Evolutionary conservation across 2,888 invertebrate species (phyloP), one percentile per base, ranked within the genome.

Genomic region (Timema podura): DNA sequence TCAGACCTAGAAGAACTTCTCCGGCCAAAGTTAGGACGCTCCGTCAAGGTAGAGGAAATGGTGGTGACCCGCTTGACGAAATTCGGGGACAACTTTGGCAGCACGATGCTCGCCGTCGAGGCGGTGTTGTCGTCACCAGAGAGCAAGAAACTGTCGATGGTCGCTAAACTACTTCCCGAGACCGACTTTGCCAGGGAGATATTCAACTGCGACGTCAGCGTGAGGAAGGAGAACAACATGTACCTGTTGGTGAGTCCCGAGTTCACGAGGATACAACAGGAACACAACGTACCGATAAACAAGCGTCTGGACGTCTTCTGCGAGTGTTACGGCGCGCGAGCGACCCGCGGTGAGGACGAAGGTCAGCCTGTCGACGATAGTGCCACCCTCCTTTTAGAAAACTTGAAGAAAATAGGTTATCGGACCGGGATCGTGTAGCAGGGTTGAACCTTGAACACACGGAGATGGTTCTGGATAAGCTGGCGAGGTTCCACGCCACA

Each of bases 401-500:
- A 88, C 77, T 75, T 88, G 5, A 85, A 85, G 72, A 73, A 76
- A 0, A 77, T 79, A 15, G 86, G 85, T 0, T 88, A 83, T 74
- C 82, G 80, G 68, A 83, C 83, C 0, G 85, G 2, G 82, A 86
- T 72, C 81, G 88, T 51, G 77, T 80, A 49, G 76, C 78, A 70
- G 84, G 86, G 68, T 83, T 86, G 67, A 85, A 87, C 76, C 76
- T 84, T 48, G 79, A 80, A 0, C 84, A 85, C 64, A 80, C 84
- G 0, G 80, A 79, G 68, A 70, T 85, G 0, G 81, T 85, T 6
- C 76, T 87, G 0, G 77, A 80, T 64, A 81, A 84, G 61, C 75
- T 87, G 74, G 87, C 87, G 0, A 80, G 82, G 74, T 87, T 85
- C 75, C 88, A 88, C 76, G 86, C 86, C 0, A 79, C 86, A 11